These are phyloP conservation scores for Gadus macrocephalus DNA, from an alignment of 2,113 vertebrate genomes.

Conservation along the genomic window DNA sequence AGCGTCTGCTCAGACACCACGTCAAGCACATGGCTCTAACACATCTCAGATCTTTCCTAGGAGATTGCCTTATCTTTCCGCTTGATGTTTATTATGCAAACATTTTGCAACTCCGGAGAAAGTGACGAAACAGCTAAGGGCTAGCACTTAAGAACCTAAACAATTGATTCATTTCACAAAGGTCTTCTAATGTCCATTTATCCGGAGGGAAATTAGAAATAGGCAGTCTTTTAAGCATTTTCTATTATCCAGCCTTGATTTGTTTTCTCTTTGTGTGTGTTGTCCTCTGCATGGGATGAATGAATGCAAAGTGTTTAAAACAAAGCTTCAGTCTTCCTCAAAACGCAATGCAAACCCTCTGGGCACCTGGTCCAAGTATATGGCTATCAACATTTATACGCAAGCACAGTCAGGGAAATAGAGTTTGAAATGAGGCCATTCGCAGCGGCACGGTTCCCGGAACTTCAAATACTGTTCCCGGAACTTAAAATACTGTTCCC, in stretches of 20 bases:
- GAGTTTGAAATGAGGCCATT: not conserved
- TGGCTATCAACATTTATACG: not conserved
- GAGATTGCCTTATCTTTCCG: conserved; percentile 34
- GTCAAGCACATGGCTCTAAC: conserved; percentile 28
- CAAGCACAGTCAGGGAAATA: not conserved
- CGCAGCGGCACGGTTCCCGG: conserved; percentile 8
- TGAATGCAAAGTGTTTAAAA: conserved; percentile 54
- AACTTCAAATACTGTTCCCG: conserved; percentile 7
- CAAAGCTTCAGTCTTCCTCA: conserved; percentile 39
- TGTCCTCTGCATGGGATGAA: conserved; percentile 53
- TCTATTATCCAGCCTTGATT: conserved; percentile 31
- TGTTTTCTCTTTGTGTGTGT: conserved; percentile 16
- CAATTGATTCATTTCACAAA: conserved; percentile 57
- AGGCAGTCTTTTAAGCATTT: conserved; percentile 45
- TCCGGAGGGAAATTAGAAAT: conserved; percentile 43
- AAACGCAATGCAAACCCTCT: conserved; percentile 29
- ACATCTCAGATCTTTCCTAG: conserved; percentile 45
- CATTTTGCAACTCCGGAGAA: conserved; percentile 20
- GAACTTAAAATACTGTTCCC: too few relatives aligned
- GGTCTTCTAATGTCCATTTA: conserved; percentile 61
- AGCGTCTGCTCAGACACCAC: conserved; percentile 28
- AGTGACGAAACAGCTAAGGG: conserved; percentile 34
- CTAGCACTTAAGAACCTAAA: conserved; percentile 49
- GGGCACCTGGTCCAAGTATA: too few relatives aligned
- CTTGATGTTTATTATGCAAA: conserved; percentile 49